Conservation (phyloP, 2,888 invertebrate species). For the Anthrax anthrax region DNA sequence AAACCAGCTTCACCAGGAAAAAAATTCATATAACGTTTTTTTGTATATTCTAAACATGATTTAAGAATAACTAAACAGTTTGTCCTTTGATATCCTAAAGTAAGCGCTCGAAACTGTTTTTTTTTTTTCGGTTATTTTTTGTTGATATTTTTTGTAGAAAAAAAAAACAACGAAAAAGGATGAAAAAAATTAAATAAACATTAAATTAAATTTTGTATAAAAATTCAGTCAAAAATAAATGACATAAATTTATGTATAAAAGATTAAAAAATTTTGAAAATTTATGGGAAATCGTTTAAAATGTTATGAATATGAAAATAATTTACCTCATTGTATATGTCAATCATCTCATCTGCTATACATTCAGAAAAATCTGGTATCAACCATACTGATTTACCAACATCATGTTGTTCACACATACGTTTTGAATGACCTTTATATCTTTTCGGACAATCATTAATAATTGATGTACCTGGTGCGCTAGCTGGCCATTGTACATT, state of each 20-base stretch:
- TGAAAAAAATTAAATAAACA: too few relatives aligned
- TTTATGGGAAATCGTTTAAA: too few relatives aligned
- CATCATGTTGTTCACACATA: constrained; percentile 44
- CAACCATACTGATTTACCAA: constrained; percentile 56
- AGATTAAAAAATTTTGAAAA: too few relatives aligned
- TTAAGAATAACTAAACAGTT: constrained; percentile 32
- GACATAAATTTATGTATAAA: too few relatives aligned
- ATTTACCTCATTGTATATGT: constrained; percentile 49
- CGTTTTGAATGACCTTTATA: constrained; percentile 39
- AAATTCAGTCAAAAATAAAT: too few relatives aligned
- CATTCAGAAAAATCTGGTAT: constrained; percentile 63
- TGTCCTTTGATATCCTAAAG: constrained; percentile 32
- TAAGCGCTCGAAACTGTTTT: constrained; percentile 27
- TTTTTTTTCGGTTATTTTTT: too few relatives aligned
- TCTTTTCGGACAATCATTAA: constrained; percentile 46
- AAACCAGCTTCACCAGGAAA: constrained; percentile 34
- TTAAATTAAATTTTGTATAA: too few relatives aligned
- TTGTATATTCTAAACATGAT: constrained; percentile 29
- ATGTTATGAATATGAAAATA: too few relatives aligned
- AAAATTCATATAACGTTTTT: constrained; percentile 25
- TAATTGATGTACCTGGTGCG: constrained; percentile 55
- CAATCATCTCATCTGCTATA: constrained; percentile 45
- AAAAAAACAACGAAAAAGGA: too few relatives aligned
- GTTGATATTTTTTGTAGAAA: not conserved
- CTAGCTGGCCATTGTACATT: constrained; percentile 51